Base-by-base conservation (phyloP, 2,888 invertebrate species). In the Eledona agricola region DNA sequence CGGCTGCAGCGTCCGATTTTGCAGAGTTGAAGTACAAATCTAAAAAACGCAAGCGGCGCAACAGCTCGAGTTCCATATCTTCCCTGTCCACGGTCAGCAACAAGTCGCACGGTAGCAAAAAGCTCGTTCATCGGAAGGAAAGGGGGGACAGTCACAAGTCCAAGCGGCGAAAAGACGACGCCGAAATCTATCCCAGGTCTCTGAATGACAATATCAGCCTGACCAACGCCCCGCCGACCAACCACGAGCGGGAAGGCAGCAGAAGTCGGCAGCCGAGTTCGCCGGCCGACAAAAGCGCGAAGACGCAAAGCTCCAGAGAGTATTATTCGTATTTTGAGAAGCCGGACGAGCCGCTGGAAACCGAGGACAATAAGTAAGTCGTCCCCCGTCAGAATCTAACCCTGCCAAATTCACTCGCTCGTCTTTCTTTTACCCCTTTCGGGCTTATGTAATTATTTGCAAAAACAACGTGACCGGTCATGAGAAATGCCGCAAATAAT, bases 321-420 rank as follows among this genome's bases (percentile, higher is more conserved):
- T 88, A 86, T 78, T 86, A 84, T 78, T 88, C 88, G 25, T 88
- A 88, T 78, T 87, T 88, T 75, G 87, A 88, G 70, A 74, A 79
- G 20, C 76, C 81, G 53, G 84, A 83, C 2, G 84, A 84, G 26
- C 79, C 81, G 51, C 79, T 82, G 35, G 85, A 86, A 47, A 85
- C 85, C 65, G 85, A 86, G 69, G 81, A 82, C 69, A 80, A 81
- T 83, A 83, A 69, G 72, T 65, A 56, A 23, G 17, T 46, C 32
- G 5, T 10, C 12, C 15, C 13, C 11, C 11, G 9, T 29, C n/a
- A n/a, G n/a, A n/a, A n/a, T n/a, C n/a, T n/a, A n/a, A n/a, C n/a
- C n/a, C n/a, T n/a, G n/a, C n/a, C n/a, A n/a, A n/a, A n/a, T n/a
- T n/a, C n/a, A n/a, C n/a, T n/a, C n/a, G n/a, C n/a, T n/a, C n/a